Conservation (phyloP, 1,140 invertebrate genomes). For the Lucilia cuprina region DNA sequence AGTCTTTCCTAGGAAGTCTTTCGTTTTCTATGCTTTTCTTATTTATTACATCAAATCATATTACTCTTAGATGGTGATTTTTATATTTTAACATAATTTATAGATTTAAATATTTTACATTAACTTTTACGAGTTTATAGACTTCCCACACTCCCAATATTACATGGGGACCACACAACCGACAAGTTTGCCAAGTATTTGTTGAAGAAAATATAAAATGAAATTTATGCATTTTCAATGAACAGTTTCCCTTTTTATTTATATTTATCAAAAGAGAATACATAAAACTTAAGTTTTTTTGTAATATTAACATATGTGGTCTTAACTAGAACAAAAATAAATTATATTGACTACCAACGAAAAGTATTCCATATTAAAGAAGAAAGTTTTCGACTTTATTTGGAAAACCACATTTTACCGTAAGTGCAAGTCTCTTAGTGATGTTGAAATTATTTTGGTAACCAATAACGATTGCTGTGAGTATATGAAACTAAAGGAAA, state of each 20-base stretch:
- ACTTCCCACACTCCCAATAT: neutral
- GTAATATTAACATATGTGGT: neutral
- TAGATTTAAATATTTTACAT: conserved; percentile 18
- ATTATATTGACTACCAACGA: neutral
- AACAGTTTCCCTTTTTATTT: neutral
- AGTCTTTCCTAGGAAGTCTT: neutral
- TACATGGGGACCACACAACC: too few species aligned
- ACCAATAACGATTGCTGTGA: neutral
- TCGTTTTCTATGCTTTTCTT: neutral
- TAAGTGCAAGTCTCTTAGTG: neutral
- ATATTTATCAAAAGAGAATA: neutral
- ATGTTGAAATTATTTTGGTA: neutral
- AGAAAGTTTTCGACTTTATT: neutral
- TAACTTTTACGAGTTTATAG: conserved; percentile 3
- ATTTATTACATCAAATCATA: neutral
- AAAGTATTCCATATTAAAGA: neutral
- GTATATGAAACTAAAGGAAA: neutral
- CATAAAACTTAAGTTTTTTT: neutral
- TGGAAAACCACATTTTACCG: neutral
- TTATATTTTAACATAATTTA: neutral
- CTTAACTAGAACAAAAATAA: neutral
- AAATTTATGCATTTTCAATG: conserved; percentile 12
- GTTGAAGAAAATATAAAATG: neutral
- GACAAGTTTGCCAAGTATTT: neutral
- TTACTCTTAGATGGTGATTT: neutral